These are phyloP conservation scores for Amazona vittata DNA, from an alignment of 2,113 vertebrate genomes.

Conservation along the genomic window DNA sequence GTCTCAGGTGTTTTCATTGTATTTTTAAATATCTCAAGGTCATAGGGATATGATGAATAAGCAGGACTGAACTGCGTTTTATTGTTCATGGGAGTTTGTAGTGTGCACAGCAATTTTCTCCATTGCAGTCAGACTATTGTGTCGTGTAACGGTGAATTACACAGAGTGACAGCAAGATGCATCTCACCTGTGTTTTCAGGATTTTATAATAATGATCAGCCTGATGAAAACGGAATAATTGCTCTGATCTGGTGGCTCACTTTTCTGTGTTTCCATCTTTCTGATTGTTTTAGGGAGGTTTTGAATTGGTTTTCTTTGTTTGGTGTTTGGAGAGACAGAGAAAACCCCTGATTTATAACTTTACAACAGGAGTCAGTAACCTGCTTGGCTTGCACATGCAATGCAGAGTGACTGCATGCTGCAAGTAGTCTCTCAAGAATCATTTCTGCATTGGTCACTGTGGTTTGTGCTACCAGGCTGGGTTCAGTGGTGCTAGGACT, in stretches of 20 bases:
- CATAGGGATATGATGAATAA: background rate
- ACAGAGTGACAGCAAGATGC: background rate
- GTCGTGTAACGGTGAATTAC: background rate
- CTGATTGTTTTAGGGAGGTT: background rate
- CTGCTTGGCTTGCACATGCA: background rate
- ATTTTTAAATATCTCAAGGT: constrained; percentile 6
- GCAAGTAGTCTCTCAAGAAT: background rate
- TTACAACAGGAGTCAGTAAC: background rate
- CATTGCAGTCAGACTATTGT: background rate
- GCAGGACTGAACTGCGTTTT: background rate
- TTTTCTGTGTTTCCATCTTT: background rate
- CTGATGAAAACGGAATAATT: background rate
- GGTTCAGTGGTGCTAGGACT: background rate
- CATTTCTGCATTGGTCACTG: background rate
- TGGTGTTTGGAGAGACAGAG: background rate
- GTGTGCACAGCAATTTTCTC: constrained; percentile 12
- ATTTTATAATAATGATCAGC: background rate
- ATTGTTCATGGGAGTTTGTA: background rate
- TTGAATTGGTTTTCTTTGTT: background rate
- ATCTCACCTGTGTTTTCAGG: background rate
- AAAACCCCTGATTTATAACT: background rate
- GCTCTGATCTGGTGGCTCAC: background rate
- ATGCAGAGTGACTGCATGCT: background rate
- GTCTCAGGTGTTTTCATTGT: constrained; percentile 23
- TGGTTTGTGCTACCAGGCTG: background rate